Conservation (phyloP, 2,888 invertebrate genomes). For the Rhagonycha fulva region DNA sequence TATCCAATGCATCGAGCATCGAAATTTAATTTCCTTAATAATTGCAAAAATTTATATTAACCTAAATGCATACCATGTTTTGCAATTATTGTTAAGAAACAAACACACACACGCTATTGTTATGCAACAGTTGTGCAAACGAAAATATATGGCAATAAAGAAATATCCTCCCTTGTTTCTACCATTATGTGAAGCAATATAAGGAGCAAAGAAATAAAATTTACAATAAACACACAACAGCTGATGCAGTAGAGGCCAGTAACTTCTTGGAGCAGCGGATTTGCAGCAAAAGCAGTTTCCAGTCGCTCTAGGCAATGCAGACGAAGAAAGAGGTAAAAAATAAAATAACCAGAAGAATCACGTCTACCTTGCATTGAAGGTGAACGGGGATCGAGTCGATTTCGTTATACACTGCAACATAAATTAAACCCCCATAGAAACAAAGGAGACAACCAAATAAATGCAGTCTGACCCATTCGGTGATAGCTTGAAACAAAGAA, state of each 20-base stretch:
- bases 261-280: slow-evolving; percentile 31
- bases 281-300: neutral
- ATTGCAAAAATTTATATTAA: neutral
- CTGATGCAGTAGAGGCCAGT: slow-evolving; percentile 41
- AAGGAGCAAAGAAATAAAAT: neutral
- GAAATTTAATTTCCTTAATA: neutral
- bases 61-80: neutral
- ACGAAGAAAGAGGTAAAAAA: slow-evolving; percentile 12
- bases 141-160: neutral
- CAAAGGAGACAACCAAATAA: slow-evolving; percentile 14
- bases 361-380: slow-evolving; percentile 21
- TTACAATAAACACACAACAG: slow-evolving; percentile 11
- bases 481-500: slow-evolving; percentile 15
- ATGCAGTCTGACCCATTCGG: slow-evolving; percentile 10
- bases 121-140: neutral
- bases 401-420: neutral
- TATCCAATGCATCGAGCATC: neutral
- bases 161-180: neutral
- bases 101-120: neutral
- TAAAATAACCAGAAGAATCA: slow-evolving; percentile 11
- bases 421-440: slow-evolving; percentile 11
- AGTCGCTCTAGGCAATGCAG: neutral
- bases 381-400: slow-evolving; percentile 11
- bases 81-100: neutral
- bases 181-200: neutral